phyloP scores from a whole-genome alignment of 2,888 invertebrate genomes.

The Athalia cordata region DNA sequence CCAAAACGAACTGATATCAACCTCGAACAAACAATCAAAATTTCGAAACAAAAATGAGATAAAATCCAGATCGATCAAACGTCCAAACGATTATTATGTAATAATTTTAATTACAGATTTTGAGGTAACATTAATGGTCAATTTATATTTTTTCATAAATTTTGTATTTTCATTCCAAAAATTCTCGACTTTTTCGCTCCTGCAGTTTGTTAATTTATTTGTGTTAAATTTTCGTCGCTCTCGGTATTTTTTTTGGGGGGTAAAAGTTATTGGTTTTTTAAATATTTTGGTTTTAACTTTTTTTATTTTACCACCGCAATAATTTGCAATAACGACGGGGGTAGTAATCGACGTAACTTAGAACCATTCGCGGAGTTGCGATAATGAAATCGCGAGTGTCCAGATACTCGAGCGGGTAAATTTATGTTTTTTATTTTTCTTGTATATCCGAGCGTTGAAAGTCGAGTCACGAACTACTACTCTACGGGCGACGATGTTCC shows the following conservation, averaged over 20 bases:
- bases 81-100: background rate
- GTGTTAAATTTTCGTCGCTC: background rate
- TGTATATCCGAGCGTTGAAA: conserved; percentile 8
- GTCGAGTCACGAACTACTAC: conserved; percentile 51
- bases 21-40: background rate
- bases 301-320: too few species aligned
- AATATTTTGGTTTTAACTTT: background rate
- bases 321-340: too few species aligned
- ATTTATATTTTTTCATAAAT: background rate
- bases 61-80: background rate
- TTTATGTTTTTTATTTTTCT: background rate
- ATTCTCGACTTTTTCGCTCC: conserved; percentile 12
- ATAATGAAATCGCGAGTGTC: background rate
- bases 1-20: background rate
- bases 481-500: conserved; percentile 58
- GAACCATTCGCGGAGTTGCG: too few species aligned
- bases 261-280: background rate
- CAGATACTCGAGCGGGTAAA: background rate
- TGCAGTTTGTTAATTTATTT: background rate
- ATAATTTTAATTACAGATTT: background rate
- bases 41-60: background rate
- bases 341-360: too few species aligned
- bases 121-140: background rate
- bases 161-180: background rate
- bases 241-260: background rate